These are phyloP conservation scores for Gasterosteus nipponicus DNA, from an alignment of 2,113 vertebrate species.

Conservation along the genomic window DNA sequence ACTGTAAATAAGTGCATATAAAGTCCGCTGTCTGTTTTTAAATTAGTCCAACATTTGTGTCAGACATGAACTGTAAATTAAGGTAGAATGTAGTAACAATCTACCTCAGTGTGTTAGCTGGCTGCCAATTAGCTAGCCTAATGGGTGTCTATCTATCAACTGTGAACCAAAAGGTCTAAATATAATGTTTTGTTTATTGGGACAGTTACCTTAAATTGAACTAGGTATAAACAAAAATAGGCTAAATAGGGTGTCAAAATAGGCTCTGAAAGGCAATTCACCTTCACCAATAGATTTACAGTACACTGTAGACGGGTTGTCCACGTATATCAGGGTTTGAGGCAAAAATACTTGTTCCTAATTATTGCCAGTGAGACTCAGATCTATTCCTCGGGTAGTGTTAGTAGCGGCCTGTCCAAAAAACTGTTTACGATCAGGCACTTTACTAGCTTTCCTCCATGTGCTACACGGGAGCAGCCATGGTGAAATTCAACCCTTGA, in stretches of 20 bases:
- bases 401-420: neutral
- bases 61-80: slow-evolving; percentile 43
- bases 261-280: neutral
- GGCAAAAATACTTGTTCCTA: slow-evolving; percentile 8
- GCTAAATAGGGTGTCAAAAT: neutral
- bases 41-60: slow-evolving; percentile 37
- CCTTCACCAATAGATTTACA: neutral
- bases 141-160: too few relatives aligned
- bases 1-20: slow-evolving; percentile 49
- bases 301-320: slow-evolving; percentile 2
- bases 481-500: neutral
- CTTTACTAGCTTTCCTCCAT: neutral
- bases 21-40: slow-evolving; percentile 35
- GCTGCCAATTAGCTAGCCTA: slow-evolving; percentile 22
- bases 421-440: neutral
- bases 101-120: slow-evolving; percentile 6
- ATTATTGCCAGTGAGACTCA: slow-evolving; percentile 3
- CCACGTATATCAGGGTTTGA: slow-evolving; percentile 1
- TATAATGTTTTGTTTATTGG: neutral
- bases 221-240: neutral
- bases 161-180: neutral
- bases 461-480: neutral
- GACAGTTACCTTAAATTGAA: neutral
- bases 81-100: slow-evolving; percentile 35
- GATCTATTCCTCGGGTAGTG: neutral